These are phyloP conservation scores for Cuculus canorus DNA, from an alignment of 2,797 vertebrate genomes.

Conservation along the genomic window DNA sequence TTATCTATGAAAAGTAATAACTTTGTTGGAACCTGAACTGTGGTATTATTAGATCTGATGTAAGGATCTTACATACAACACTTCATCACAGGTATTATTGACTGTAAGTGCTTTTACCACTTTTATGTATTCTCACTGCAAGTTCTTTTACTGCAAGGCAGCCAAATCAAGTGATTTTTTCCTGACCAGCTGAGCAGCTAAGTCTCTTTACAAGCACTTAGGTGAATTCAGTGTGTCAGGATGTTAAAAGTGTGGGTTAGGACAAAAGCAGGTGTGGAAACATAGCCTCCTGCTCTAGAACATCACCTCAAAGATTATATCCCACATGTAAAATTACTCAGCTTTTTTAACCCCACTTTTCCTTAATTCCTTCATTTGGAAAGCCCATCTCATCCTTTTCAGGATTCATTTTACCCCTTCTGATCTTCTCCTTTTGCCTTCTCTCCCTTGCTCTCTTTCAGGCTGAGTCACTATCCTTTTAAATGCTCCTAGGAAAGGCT, in stretches of 20 bases:
- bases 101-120: constrained; percentile 34
- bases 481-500: not conserved
- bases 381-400: constrained; percentile 4
- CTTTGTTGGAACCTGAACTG: not conserved
- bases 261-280: not conserved
- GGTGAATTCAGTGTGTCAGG: not conserved
- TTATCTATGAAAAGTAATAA: not conserved
- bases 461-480: not conserved
- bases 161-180: constrained; percentile 27
- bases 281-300: not conserved
- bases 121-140: constrained; percentile 25
- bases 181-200: constrained; percentile 5
- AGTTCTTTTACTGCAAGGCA: constrained; percentile 37
- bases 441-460: not conserved
- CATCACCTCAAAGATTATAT: not conserved
- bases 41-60: not conserved
- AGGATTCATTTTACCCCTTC: not conserved
- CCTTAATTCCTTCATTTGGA: not conserved
- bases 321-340: not conserved
- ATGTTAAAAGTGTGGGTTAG: not conserved
- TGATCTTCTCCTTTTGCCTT: constrained; percentile 5
- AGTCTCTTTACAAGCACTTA: not conserved
- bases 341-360: not conserved
- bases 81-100: constrained; percentile 38
- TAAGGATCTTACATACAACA: not conserved